Evolutionary conservation across 2,797 vertebrate genomes (phyloP), one percentile per base, ranked within the genome.

Genomic region (Spinus pinus): DNA sequence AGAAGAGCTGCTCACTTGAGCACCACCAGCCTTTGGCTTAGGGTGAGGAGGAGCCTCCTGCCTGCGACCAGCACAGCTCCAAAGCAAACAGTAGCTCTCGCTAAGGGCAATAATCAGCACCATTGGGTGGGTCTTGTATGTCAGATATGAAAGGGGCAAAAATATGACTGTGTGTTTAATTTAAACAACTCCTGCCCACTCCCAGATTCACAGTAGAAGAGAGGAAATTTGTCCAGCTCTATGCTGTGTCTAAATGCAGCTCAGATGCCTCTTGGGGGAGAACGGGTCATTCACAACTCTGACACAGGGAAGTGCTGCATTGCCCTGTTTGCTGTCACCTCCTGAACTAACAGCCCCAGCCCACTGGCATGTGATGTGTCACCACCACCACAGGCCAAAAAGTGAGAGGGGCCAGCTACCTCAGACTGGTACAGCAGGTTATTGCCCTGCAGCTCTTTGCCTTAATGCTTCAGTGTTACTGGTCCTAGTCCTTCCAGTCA

Each of bases 401-500:
- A 35, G 41, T 6, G 37, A 96, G 54, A 77, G 70, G 67, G 30
- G 30, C 70, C 42, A 28, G 23, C 69, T 25, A 50, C 14, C 28
- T 56, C 53, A 95, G 94, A 97, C 96, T 92, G 86, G 97, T 93
- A 96, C 27, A 97, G 85, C 97, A 23, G 95, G 97, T 97, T 97
- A 60, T 11, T 42, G 86, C 60, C 61, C 58, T 20, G 51, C 42
- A 79, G 44, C 82, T 39, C 70, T 83, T n/a, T 69, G 72, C 65
- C 72, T 75, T 39, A 58, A 79, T 0, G 13, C 60, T 64, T 54
- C 78, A 28, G 27, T 57, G 62, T 70, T 33, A 37, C 56, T 69
- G 21, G 20, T 60, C 66, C 41, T 25, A 21, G 31, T 72, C 83
- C 83, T 77, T 56, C 73, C 80, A 81, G 64, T 39, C 81, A 31